Evolutionary conservation across 2,888 invertebrate genomes (phyloP), one percentile per base, ranked within the genome.

Genomic region (Aplocera efformata): DNA sequence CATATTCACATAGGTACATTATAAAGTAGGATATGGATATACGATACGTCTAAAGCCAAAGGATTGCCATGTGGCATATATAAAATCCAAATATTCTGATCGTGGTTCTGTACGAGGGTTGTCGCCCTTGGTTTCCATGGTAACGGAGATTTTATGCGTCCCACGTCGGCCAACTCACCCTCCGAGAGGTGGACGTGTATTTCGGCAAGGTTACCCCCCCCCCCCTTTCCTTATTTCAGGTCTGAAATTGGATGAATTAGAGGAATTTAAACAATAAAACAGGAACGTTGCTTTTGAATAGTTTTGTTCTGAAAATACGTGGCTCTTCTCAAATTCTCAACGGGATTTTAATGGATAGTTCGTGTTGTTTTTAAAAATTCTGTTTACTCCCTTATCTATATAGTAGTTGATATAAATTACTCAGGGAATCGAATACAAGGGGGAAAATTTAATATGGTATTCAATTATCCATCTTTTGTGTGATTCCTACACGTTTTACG

Each of bases 51-150:
- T 8, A 37, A 38, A 39, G 32, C 29, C 34, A 17, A 45, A 40
- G 34, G 10, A 44, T 44, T 45, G 29, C 41, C 38, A 35, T 46
- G 41, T 33, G 35, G 38, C 35, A 24, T 36, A 42, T 43, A 56
- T 50, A 57, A 54, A 58, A 58, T 54, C 44, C 60, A 58, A 63
- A 64, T 67, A 63, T 60, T 58, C 59, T 53, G 36, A 53, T 37
- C 56, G 53, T 57, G 58, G 50, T 46, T 55, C 44, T 35, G 42
- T 46, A 47, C 66, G 76, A 73, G 79, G 81, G 81, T 79, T 77
- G 77, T 70, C 75, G 80, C 79, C 77, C 79, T 74, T 78, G 72
- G 81, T 83, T 65, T 63, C 72, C 71, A 80, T 80, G 65, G 74
- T 54, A 53, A 82, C 80, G 67, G 67, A 67, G 62, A 69, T 79